These are phyloP conservation scores for Intellagama lesueurii DNA, from an alignment of 2,797 vertebrate species.

Conservation along the genomic window DNA sequence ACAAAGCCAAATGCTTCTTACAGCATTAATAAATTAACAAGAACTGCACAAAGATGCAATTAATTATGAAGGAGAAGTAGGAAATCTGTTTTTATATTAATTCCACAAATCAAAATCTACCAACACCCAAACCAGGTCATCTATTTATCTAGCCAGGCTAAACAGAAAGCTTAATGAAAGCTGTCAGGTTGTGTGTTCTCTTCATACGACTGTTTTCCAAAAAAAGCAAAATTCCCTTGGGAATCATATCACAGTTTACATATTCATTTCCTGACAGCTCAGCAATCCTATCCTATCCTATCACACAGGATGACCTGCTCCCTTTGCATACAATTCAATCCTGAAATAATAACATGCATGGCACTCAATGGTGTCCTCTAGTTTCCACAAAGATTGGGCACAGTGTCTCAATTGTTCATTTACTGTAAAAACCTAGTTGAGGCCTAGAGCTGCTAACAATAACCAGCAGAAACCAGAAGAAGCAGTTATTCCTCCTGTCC, in stretches of 20 bases:
- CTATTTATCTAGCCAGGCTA: slow-evolving; percentile 53
- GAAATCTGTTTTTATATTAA: not conserved
- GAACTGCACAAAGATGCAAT: slow-evolving; percentile 38
- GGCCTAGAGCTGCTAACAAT: not conserved
- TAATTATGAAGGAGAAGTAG: not conserved
- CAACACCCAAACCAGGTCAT: slow-evolving; percentile 37
- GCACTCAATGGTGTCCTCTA: not conserved
- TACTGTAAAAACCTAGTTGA: not conserved
- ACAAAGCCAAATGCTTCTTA: slow-evolving; percentile 40
- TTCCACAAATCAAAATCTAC: slow-evolving; percentile 28
- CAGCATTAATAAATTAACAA: not conserved
- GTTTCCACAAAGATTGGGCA: not conserved
- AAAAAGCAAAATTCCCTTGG: slow-evolving; percentile 41
- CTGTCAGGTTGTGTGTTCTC: slow-evolving; percentile 40
- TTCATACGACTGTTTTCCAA: slow-evolving; percentile 46
- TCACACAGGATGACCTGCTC: not conserved
- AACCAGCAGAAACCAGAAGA: not conserved
- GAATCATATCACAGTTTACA: slow-evolving; percentile 46
- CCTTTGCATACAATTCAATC: not conserved
- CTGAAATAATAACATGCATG: not conserved
- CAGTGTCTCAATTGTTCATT: not conserved
- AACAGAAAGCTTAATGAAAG: slow-evolving; percentile 39
- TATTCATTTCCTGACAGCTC: slow-evolving; percentile 37
- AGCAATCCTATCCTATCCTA: slow-evolving; percentile 52
- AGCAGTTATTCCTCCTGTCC: not conserved